Evolutionary conservation across 2,888 invertebrate species (phyloP).

Genomic region (Eupsilia transversa): DNA sequence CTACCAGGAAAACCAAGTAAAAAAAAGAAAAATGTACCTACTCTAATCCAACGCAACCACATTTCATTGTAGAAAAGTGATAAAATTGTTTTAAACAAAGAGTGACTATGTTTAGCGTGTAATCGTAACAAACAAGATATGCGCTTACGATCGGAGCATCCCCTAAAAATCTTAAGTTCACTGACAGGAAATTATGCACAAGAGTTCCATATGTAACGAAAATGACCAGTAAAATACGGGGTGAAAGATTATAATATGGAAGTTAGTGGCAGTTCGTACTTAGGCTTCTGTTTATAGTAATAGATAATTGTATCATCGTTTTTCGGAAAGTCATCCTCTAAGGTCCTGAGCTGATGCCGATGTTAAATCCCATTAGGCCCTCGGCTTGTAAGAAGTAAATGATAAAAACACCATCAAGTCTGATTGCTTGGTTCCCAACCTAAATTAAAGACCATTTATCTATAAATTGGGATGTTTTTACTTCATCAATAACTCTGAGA

Average conservation of each 20-base stretch:
- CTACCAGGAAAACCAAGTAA: neutral
- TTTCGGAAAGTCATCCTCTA: neutral
- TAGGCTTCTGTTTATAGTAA: neutral
- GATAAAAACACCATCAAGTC: neutral
- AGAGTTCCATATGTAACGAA: neutral
- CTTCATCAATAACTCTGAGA: neutral
- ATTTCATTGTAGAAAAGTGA: neutral
- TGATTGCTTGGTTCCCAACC: neutral
- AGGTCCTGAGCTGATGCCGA: neutral
- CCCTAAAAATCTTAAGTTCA: neutral
- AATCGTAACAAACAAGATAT: neutral
- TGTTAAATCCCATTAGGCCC: too few species aligned
- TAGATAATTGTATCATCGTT: neutral
- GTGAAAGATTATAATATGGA: neutral
- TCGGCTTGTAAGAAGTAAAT: neutral
- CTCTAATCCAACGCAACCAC: neutral
- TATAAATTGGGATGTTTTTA: neutral
- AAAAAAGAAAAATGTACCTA: neutral
- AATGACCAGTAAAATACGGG: neutral
- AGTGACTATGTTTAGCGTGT: neutral
- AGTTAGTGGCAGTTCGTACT: neutral
- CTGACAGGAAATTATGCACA: neutral
- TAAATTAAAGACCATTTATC: neutral
- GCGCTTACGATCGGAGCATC: neutral
- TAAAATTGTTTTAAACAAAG: neutral